Conservation (phyloP, 2,888 invertebrate genomes). For the Andrena bucephala region DNA sequence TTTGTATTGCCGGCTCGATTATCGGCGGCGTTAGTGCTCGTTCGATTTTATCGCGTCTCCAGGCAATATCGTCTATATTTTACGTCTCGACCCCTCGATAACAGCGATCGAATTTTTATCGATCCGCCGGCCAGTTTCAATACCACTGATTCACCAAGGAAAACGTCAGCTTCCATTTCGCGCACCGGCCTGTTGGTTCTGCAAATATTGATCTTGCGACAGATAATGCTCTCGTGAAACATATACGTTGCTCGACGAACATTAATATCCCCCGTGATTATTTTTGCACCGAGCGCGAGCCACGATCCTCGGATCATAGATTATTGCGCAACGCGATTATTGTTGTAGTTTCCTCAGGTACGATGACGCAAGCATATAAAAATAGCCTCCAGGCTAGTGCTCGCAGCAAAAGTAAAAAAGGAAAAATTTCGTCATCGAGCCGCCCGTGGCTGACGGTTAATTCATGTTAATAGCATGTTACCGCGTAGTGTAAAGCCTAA, state of each 20-base stretch:
- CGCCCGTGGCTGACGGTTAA: conserved; percentile 10
- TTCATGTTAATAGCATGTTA: conserved; percentile 14
- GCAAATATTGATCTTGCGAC: conserved; percentile 18
- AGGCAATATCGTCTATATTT: neutral
- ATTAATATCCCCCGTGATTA: neutral
- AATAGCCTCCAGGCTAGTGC: conserved; percentile 49
- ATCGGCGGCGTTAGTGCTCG: neutral
- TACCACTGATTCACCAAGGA: conserved; percentile 3
- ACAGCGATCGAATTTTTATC: neutral
- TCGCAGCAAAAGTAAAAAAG: conserved; percentile 42
- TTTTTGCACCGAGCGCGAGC: neutral
- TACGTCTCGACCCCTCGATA: neutral
- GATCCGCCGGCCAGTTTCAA: neutral
- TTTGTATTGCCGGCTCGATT: neutral
- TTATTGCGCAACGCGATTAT: conserved; percentile 61
- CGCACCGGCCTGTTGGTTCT: neutral
- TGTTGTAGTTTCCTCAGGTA: conserved; percentile 58
- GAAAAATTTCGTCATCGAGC: conserved; percentile 61
- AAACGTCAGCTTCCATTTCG: neutral
- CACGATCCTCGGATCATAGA: conserved; percentile 12
- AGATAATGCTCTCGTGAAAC: neutral
- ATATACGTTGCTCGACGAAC: neutral
- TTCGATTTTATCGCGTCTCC: neutral
- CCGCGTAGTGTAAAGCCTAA: neutral
- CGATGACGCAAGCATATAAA: conserved; percentile 68